Conservation (phyloP, 2,113 vertebrate species). For the Potamarius usumacintae region DNA sequence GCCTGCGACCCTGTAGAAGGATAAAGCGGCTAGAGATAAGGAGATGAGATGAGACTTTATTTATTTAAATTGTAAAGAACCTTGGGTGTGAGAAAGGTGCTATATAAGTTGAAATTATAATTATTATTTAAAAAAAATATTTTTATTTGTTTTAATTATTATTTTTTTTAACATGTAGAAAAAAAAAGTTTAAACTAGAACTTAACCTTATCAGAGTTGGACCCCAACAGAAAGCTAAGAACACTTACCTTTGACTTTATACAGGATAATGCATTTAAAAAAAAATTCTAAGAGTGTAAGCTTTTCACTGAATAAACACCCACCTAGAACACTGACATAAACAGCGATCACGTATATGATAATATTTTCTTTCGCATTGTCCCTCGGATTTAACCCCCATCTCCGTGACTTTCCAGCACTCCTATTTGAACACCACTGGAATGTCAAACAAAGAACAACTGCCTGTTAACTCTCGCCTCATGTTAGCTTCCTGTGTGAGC, state of each 20-base stretch:
- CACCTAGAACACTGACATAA: conserved; percentile 21
- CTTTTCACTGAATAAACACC: conserved; percentile 32
- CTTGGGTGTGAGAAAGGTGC: no score
- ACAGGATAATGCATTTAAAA: not conserved
- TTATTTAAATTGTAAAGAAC: no score
- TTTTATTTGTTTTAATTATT: no score
- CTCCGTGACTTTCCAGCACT: conserved; percentile 25
- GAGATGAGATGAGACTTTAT: no score
- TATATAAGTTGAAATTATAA: no score
- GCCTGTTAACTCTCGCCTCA: conserved; percentile 69
- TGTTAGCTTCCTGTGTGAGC: conserved; percentile 72
- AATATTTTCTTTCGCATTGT: conserved; percentile 35
- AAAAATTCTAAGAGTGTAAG: not conserved
- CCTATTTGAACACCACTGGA: conserved; percentile 46
- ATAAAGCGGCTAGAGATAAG: no score
- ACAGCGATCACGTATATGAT: not conserved
- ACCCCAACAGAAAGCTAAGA: not conserved
- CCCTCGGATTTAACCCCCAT: conserved; percentile 55
- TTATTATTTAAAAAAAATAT: no score
- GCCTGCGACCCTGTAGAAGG: no score
- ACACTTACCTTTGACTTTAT: not conserved
- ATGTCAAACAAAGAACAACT: conserved; percentile 60
- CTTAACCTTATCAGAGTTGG: no score
- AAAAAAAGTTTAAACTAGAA: no score
- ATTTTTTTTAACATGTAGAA: no score